Conservation (phyloP, 2,888 invertebrate genomes). For the Drosophila limbata region DNA sequence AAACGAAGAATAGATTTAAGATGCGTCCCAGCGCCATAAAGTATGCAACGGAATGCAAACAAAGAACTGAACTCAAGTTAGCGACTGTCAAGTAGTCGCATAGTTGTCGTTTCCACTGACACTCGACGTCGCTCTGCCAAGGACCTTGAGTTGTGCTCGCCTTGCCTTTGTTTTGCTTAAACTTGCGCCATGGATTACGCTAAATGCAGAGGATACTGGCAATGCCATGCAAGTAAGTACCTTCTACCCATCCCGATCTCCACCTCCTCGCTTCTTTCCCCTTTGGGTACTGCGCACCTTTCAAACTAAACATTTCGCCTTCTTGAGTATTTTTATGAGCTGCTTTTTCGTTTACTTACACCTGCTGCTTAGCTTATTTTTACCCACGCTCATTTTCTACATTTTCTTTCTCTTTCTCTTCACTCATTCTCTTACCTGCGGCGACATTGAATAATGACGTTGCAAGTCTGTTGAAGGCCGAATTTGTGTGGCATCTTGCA, state of each 20-base stretch:
- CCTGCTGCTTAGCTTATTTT: constrained; percentile 63
- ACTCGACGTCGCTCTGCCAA: constrained; percentile 47
- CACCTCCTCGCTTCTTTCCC: constrained; percentile 7
- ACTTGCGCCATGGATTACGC: constrained; percentile 74
- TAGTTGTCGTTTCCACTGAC: constrained; percentile 54
- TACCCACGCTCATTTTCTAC: constrained; percentile 34
- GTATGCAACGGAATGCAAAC: constrained; percentile 39
- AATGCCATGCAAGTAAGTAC: constrained; percentile 46
- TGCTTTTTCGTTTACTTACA: constrained; percentile 65
- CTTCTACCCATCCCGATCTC: background rate
- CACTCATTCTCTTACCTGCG: constrained; percentile 7
- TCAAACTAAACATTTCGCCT: constrained; percentile 72
- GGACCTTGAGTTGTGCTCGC: constrained; percentile 23
- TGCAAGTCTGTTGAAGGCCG: constrained; percentile 23
- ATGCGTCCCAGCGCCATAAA: constrained; percentile 34
- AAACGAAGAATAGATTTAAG: constrained; percentile 40
- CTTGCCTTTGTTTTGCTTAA: constrained; percentile 63
- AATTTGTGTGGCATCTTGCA: constrained; percentile 14
- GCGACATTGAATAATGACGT: constrained; percentile 48
- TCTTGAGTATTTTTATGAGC: constrained; percentile 73
- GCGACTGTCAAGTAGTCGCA: constrained; percentile 74
- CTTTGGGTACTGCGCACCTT: constrained; percentile 51
- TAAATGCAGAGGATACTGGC: constrained; percentile 57
- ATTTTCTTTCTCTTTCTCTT: background rate
- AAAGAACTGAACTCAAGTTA: constrained; percentile 49